Percentiles rank a stretch among this genome's conserved stretches.
These are phyloP conservation scores for Ricordea florida DNA, from an alignment of 92 coral and sea anemone species.

Conservation along the genomic window DNA sequence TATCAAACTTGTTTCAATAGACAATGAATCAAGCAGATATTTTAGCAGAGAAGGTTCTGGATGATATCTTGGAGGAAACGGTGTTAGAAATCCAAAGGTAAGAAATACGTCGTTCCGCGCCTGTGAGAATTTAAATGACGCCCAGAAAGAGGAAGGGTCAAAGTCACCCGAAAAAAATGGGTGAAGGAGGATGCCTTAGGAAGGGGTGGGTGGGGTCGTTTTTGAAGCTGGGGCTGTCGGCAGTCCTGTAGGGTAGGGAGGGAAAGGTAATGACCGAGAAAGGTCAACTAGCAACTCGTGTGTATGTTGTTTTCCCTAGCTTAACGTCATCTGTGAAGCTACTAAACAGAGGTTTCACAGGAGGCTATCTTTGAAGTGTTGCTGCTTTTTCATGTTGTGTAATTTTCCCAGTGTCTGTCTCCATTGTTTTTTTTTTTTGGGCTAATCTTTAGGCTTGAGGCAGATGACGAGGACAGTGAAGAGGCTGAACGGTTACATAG, in stretches of 20 bases:
- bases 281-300: no score
- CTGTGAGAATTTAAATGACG: no score
- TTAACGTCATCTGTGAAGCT: background rate
- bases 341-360: background rate
- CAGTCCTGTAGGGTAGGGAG: no score
- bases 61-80: slow-evolving; percentile 86
- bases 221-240: no score
- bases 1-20: slow-evolving; percentile 35
- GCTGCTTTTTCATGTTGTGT: no score
- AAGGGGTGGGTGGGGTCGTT: no score
- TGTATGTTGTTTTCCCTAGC: no score
- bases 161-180: no score
- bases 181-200: no score
- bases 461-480: slow-evolving; percentile 70
- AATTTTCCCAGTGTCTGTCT: background rate
- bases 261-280: no score
- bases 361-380: background rate
- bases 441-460: slow-evolving; percentile 63
- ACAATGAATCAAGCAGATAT: slow-evolving; percentile 88
- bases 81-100: slow-evolving; percentile 91
- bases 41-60: slow-evolving; percentile 85
- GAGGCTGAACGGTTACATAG: slow-evolving; percentile 64
- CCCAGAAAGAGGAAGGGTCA: no score
- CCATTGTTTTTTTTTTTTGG: background rate
- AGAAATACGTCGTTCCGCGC: no score